Evolutionary conservation across 2,113 vertebrate genomes (phyloP), one percentile per base, ranked within the genome.

Genomic region (Empidonax alnorum): DNA sequence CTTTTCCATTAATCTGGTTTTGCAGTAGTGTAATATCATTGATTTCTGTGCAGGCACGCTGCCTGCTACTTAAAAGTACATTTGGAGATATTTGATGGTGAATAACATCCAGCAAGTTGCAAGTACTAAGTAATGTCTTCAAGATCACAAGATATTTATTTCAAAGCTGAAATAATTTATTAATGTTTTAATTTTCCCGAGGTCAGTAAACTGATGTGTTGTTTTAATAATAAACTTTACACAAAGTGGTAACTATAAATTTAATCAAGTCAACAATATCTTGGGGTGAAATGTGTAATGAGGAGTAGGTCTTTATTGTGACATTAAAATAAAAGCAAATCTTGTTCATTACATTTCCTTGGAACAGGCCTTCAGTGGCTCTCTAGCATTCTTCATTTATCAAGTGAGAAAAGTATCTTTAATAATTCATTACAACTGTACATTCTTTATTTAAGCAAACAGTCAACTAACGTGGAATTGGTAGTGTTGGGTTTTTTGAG

Each of bases 31-130:
- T 87, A 66, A 31, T 73, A 50, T 47, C 46, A 87, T 84, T 86
- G 91, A 92, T 95, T 96, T 93, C 65, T 89, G 44, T 87, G 52
- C 50, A 65, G 80, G 52, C 66, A 65, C 24, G 62, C 21, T 46
- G 75, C 71, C 84, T 94, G 56, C 80, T 91, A 49, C 73, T 91
- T 89, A 72, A 75, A 92, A 89, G 53, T 82, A 75, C 49, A 87
- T 94, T 90, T 81, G 52, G 56, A 84, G 81, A 82, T 91, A 79
- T 19, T 52, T 84, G 56, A 53, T 83, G 8, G n/a, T 86, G 67
- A 61, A n/a, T 78, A 84, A 49, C 27, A 72, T 44, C 35, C 69
- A 91, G 75, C 33, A 87, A 63, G 39, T 68, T 85, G 15, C 58
- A 87, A 79, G 42, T 46, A 42, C 20, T 56, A 67, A 46, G 18